Base-by-base conservation (phyloP, 2,113 vertebrate genomes). In the Saguinus imperator region DNA sequence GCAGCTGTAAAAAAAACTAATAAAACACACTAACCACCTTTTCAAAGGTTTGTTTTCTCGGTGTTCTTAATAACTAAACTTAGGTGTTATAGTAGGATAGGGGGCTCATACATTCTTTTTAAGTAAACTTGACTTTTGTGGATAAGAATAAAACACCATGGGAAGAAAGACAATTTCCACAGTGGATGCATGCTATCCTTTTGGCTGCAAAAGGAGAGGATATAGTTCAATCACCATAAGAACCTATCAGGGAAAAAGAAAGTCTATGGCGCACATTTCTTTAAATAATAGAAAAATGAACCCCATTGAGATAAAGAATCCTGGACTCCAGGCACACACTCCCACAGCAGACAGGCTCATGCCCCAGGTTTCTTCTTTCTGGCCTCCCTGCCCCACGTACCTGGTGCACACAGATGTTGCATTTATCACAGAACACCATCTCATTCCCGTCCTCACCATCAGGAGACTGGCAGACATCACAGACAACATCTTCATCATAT, bases 381-480 rank as follows among this genome's bases (percentile, higher is more conserved):
- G 6, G 29, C 21, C 79, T 25, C 0, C 1, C 55, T 27, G 20
- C 8, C n/a, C 88, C 87, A 6, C 95, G 1, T 98, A 99, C 99
- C 99, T 99, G 99, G 97, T 99, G 99, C 73, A 99, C 99, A 1
- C 99, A 99, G 96, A 99, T 99, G 98, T 99, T 99, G 98, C 99
- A 99, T 96, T 99, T 99, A 99, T 99, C 99, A 87, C 99, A 99
- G 98, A 99, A 99, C 87, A 99, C 99, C 99, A 99, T 99, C 98
- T 99, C 99, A 0, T 99, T 99, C 98, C 99, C 99, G 1, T 99
- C 99, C 98, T 99, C 99, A 0, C 99, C 99, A 3, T 99, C 99
- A 1, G 99, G 99, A 8, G 99, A 99, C 98, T 99, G 99, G 91
- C 99, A 99, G 52, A 99, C 99, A 0, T 99, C 99, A 7, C 99